Evolutionary conservation across 2,888 invertebrate species (phyloP).

Genomic region (Abrostola tripartita): DNA sequence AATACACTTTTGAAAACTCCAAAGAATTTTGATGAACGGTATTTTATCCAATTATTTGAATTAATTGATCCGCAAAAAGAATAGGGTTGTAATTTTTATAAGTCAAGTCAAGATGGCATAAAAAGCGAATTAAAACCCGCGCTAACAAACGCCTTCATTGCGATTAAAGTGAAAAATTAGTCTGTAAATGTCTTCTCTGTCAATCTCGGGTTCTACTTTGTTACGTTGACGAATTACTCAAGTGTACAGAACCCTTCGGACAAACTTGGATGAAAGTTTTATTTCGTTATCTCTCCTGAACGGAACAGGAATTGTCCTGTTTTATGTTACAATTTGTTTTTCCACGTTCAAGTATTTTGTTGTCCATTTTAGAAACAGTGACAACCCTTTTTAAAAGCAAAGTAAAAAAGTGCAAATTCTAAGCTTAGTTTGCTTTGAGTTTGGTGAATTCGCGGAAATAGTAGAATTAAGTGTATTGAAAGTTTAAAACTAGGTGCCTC

Average conservation of each 20-base stretch:
- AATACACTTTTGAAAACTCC: neutral
- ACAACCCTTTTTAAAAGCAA: slow-evolving; percentile 19
- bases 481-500: neutral
- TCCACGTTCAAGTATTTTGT: slow-evolving; percentile 31
- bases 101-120: slow-evolving; percentile 25
- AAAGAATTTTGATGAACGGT: slow-evolving; percentile 27
- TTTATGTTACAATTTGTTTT: slow-evolving; percentile 49
- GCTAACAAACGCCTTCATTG: slow-evolving; percentile 55
- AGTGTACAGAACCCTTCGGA: slow-evolving; percentile 52
- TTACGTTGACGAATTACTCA: slow-evolving; percentile 65
- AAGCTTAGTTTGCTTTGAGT: slow-evolving; percentile 23
- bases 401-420: slow-evolving; percentile 19
- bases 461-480: neutral
- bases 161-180: slow-evolving; percentile 65
- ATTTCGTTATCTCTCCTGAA: slow-evolving; percentile 67
- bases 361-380: slow-evolving; percentile 20
- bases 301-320: slow-evolving; percentile 58
- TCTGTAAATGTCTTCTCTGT: slow-evolving; percentile 52
- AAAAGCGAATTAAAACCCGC: slow-evolving; percentile 51
- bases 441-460: slow-evolving; percentile 7
- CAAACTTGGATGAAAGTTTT: slow-evolving; percentile 66
- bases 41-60: slow-evolving; percentile 24
- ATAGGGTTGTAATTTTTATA: slow-evolving; percentile 36
- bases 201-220: slow-evolving; percentile 62
- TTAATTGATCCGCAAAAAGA: slow-evolving; percentile 23